phyloP scores from a whole-genome alignment of 2,113 vertebrate species.

The Cricetomys ansorgei region DNA sequence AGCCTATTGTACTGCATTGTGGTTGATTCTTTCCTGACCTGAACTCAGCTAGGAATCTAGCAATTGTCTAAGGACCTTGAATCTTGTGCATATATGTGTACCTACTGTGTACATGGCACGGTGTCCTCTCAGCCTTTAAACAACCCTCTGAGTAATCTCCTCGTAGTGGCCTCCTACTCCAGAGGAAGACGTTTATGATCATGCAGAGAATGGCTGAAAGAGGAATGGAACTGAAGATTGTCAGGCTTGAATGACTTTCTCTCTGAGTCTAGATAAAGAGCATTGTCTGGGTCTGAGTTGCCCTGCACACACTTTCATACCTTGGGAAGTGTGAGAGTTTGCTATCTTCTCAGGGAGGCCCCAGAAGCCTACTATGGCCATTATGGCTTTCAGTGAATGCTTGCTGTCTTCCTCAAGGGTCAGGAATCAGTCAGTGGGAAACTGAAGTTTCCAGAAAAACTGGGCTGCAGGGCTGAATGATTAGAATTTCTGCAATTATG shows the following conservation, averaged over 20 bases:
- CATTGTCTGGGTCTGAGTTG: neutral
- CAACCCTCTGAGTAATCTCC: neutral
- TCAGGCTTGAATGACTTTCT: neutral
- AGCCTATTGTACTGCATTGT: neutral
- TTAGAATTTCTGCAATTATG: neutral
- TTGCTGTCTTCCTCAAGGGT: neutral
- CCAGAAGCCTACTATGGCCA: neutral
- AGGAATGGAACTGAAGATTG: neutral
- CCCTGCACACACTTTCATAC: neutral
- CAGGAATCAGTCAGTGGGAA: neutral
- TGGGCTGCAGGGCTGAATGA: neutral
- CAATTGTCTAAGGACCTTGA: neutral
- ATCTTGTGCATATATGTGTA: neutral
- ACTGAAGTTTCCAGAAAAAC: neutral
- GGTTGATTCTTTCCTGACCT: conserved; percentile 14
- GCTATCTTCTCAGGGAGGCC: neutral
- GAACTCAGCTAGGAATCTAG: neutral
- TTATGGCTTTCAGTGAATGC: neutral
- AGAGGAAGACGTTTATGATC: neutral
- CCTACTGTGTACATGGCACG: neutral
- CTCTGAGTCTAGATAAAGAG: neutral
- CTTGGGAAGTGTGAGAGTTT: neutral
- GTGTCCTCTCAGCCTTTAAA: neutral
- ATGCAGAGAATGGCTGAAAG: neutral
- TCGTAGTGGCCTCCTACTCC: neutral